Percentiles rank a stretch among this genome's conserved stretches.
phyloP scores from a whole-genome alignment of 1,140 invertebrate genomes.

The Chionoecetes opilio region DNA sequence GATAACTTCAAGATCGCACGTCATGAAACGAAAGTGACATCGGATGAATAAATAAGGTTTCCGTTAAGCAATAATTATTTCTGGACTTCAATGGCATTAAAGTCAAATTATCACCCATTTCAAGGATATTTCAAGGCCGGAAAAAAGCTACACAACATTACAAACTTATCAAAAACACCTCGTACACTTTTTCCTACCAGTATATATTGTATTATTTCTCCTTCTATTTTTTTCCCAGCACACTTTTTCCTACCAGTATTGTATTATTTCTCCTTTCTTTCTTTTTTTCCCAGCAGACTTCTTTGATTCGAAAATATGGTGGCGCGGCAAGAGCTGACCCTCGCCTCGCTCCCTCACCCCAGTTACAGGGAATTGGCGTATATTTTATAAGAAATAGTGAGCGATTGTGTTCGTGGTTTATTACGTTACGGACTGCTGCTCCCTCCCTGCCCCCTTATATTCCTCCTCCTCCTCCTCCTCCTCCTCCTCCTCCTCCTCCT shows the following conservation, averaged over 20 bases:
- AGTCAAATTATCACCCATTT: too few species aligned
- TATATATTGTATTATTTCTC: too few species aligned
- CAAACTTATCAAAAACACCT: too few species aligned
- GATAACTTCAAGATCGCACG: too few species aligned
- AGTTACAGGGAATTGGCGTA: neutral
- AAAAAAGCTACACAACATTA: too few species aligned
- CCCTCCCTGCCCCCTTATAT: neutral
- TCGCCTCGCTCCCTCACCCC: neutral
- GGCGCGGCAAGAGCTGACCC: neutral
- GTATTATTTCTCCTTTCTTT: neutral
- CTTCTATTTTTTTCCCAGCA: too few species aligned
- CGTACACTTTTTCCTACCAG: neutral
- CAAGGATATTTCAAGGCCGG: too few species aligned
- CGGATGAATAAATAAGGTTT: too few species aligned
- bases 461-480: constrained; percentile 1
- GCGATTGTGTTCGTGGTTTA: constrained; percentile 49
- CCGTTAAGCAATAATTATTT: too few species aligned
- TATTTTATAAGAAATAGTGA: constrained; percentile 52
- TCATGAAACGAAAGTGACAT: too few species aligned
- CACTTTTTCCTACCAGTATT: neutral
- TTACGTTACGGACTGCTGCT: constrained; percentile 37
- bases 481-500: neutral
- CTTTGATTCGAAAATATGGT: neutral
- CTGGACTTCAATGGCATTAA: too few species aligned
- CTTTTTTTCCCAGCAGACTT: neutral